Evolutionary conservation across 2,888 invertebrate species (phyloP), one percentile per base, ranked within the genome.

Genomic region (Galerucella calmariensis): DNA sequence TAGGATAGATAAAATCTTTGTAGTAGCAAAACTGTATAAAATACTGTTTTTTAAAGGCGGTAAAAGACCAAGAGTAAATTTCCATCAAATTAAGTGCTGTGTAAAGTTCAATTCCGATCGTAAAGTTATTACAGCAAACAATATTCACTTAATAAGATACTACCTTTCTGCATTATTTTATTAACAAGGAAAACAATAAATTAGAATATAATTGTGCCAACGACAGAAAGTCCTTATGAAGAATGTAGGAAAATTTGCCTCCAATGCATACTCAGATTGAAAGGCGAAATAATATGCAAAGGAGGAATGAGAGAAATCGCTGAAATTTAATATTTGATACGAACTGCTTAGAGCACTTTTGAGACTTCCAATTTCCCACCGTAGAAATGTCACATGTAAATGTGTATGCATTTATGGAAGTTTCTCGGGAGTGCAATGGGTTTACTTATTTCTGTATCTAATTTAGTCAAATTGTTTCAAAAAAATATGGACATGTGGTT

Each of bases 261-360:
- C 63, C 10, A 44, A 65, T 46, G 63, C 20, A 20, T 20, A 20
- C 44, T 65, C 46, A 65, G 63, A 65, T 44, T 65, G 63, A 65
- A 65, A 44, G 46, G 12, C 63, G 20, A 20, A 65, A 65, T 65
- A 44, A 46, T 20, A 46, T 46, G 46, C 14, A 46, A 65, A 65
- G 46, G 41, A 46, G 46, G 24, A 65, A 65, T 65, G 20, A 41
- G 35, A 11, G 62, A 62, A 62, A 62, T n/a, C 3, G 44, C 62
- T 24, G 35, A 65, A 65, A 44, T 65, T 65, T 65, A 65, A 65
- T 65, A 65, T 46, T 65, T 46, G 46, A 46, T 65, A 65, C 41
- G 46, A 65, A 16, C 41, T 44, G 44, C 44, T 63, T 8, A 41
- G 11, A 61, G 41, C 62, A 41, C 62, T 41, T 62, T 11, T 16